Evolutionary conservation across 2,888 invertebrate species (phyloP), one percentile per base, ranked within the genome.

Genomic region (Troides aeacus): DNA sequence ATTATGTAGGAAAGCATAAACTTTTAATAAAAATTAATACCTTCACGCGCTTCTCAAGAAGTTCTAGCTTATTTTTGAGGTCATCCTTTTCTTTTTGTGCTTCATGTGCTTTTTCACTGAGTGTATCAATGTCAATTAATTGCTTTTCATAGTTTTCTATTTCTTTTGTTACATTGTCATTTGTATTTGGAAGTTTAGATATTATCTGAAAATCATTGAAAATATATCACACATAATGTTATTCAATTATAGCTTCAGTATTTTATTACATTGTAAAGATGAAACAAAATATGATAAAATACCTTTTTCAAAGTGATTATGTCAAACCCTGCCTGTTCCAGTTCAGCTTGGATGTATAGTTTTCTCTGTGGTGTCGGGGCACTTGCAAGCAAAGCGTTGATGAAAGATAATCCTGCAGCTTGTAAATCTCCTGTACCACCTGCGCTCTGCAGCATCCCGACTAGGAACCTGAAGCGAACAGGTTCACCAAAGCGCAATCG

Each of bases 401-500:
- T 94, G 84, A 98, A 98, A 71, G 94, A 94, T 73, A 98, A 93
- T 0, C 97, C 97, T 5, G 96, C 96, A 4, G 96, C 94, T 76
- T 97, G 94, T 6, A 97, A 90, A 73, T 96, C 96, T 0, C 95
- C 95, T 0, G 94, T 93, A 0, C 95, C 95, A 21, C 96, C 96
- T 0, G 95, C 93, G 69, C 97, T 97, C 78, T 96, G 95, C 71
- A 98, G 93, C 94, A 98, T 97, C 1, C 98, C 98, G 10, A 97
- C 96, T 0, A 98, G 93, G 82, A 98, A 96, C 72, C 98, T 94
- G 88, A 98, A 98, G 81, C 98, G 94, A 8, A 98, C 98, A 0
- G 98, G 98, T 84, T 99, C 98, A 5, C 97, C 98, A 82, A 97
- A 97, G 71, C 97, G 94, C 8, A 98, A 92, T 56, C 98, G 94